Base-by-base conservation (phyloP, 2,888 invertebrate species). In the Rhimphoctona megacephalus region DNA sequence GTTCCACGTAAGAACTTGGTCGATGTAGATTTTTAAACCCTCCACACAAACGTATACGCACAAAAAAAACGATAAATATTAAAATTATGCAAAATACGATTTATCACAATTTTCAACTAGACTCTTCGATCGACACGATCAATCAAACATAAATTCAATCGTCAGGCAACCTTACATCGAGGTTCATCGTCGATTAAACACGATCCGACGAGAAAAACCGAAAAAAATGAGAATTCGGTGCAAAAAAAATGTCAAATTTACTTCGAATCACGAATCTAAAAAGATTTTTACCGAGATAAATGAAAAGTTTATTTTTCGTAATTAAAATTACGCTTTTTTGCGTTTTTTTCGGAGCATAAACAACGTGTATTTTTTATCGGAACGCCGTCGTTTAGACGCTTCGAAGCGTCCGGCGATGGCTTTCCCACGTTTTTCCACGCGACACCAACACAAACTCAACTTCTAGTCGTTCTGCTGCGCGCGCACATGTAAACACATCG, bases 361-460 rank as follows among this genome's bases (percentile, higher is more conserved):
- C 52, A 54, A 57, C 57, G 77, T 67, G 76, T 46, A 25, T 52
- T 25, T 22, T 61, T 80, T 30, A 25, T 30, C 19, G 22, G 22
- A 61, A 80, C 74, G 69, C 19, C 36, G 81, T 64, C 19, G 67
- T 85, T 73, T 54, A 30, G 81, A 78, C 78, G 82, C 78, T 83
- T 36, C 52, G 54, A 1, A 46, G 66, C 64, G 66, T 64, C 76
- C 33, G 39, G 33, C 19, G 74, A 52, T 22, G 61, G 83, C 82
- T 83, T 86, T 86, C 86, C 86, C 86, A 86, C 86, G 86, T 83
- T 83, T 86, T 86, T 86, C 79, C 74, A 64, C 76, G 66, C 73
- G 83, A 77, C 64, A 52, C 22, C 30, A 61, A 22, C 19, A 67
- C 49, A 39, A 46, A 43, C 46, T 33, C 30, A 54, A 69, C 64